A percentile compares a stretch with the other conserved stretches of the same genome.
phyloP scores from a whole-genome alignment of 2,113 vertebrate genomes.

The Pygoscelis adeliae region DNA sequence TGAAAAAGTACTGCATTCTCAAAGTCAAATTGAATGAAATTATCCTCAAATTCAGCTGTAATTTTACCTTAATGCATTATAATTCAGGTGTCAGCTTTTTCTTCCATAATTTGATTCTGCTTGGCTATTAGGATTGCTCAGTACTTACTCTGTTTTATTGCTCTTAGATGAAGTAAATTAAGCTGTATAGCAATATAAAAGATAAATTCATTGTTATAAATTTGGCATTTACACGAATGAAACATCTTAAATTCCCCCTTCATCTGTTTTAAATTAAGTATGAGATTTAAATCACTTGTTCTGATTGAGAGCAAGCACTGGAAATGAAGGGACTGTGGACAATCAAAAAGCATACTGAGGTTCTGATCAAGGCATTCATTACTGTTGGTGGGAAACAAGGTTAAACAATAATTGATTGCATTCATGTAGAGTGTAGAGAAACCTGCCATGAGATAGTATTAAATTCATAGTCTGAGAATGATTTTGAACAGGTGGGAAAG shows the following conservation, averaged over 20 bases:
- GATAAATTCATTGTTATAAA: slow-evolving; percentile 50
- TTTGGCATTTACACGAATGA: slow-evolving; percentile 15
- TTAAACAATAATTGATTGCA: slow-evolving; percentile 28
- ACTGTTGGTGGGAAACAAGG: background rate
- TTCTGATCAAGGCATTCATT: slow-evolving; percentile 28
- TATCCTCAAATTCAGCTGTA: slow-evolving; percentile 19
- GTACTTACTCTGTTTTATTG: slow-evolving; percentile 50
- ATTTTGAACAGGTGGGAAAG: background rate
- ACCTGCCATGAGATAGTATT: background rate
- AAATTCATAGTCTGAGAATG: background rate
- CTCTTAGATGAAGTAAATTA: slow-evolving; percentile 58
- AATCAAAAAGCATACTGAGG: background rate
- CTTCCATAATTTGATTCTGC: slow-evolving; percentile 40
- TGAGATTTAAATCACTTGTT: slow-evolving; percentile 41
- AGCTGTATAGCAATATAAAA: slow-evolving; percentile 15
- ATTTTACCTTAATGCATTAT: slow-evolving; percentile 50
- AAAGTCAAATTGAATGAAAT: slow-evolving; percentile 33
- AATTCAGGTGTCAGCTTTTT: slow-evolving; percentile 52
- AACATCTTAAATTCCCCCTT: slow-evolving; percentile 34
- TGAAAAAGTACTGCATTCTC: background rate
- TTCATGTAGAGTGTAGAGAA: background rate
- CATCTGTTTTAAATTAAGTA: slow-evolving; percentile 59
- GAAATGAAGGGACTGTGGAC: background rate
- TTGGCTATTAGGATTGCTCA: slow-evolving; percentile 25
- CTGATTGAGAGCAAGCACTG: slow-evolving; percentile 22